Evolutionary conservation across 2,113 vertebrate species (phyloP), one percentile per base, ranked within the genome.

Genomic region (Egretta garzetta): DNA sequence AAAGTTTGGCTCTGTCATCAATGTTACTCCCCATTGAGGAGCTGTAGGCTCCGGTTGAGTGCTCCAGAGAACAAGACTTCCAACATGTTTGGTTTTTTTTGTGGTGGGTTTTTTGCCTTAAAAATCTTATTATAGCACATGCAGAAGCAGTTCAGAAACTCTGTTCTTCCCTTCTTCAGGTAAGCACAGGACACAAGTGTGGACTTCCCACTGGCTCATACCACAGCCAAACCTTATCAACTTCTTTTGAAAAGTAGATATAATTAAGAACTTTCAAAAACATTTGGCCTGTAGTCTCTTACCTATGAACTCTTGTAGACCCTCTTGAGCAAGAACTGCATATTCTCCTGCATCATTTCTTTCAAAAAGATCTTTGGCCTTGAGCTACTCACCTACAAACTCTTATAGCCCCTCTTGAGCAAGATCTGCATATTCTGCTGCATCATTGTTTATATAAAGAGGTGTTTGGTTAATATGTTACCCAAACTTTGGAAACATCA

Each of bases 381-480:
- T 0, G 0, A 59, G 43, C 26, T 39, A 26, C 22, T 47, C 39
- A 12, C 56, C 60, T 52, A 1, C 0, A 2, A 92, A 55, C 64
- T 72, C 14, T 67, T 75, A 15, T 18, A 20, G 23, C 30, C 30
- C 14, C 24, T 72, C 37, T 63, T 59, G 68, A 67, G 73, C 68
- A 94, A 58, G 43, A 11, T 4, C 26, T 39, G 28, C n/a, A 5
- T 26, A 12, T 45, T 75, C 39, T 87, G 81, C 73, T 68, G 3
- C 10, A 33, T 60, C 81, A 59, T 4, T 60, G 10, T n/a, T 74
- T 33, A 14, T 22, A 27, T 39, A 8, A n/a, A 66, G 80, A 67
- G 60, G 24, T 19, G 27, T 35, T 52, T 92, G 68, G 83, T 91
- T 96, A 84, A 95, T 95, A 12, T 39, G 64, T 96, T 49, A 95